These are phyloP conservation scores for human (Homo sapiens) DNA, from an alignment of 2,113 vertebrate species.

Conservation along the genomic window GRCh38 chr4:5575001-5575500, in stretches of 20 bases:
- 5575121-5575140: fast-evolving
- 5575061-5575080: neutral
- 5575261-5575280: neutral
- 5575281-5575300: neutral
- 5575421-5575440: neutral
- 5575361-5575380: neutral
- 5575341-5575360: fast-evolving
- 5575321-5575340: fast-evolving
- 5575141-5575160: neutral
- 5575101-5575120: neutral
- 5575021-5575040: neutral
- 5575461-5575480: neutral
- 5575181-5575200: neutral
- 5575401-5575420: neutral
- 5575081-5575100: neutral
- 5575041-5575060: neutral
- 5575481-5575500: neutral
- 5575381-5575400: too few species aligned
- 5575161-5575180: neutral
- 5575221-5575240: fast-evolving
- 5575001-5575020: too few species aligned
- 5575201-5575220: too few species aligned
- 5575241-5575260: fast-evolving
- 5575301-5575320: too few species aligned
- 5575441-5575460: neutral